Percentiles rank a stretch among this genome's conserved stretches.
Conservation (phyloP, 2,888 invertebrate species). For the Conops quadrifasciatus region DNA sequence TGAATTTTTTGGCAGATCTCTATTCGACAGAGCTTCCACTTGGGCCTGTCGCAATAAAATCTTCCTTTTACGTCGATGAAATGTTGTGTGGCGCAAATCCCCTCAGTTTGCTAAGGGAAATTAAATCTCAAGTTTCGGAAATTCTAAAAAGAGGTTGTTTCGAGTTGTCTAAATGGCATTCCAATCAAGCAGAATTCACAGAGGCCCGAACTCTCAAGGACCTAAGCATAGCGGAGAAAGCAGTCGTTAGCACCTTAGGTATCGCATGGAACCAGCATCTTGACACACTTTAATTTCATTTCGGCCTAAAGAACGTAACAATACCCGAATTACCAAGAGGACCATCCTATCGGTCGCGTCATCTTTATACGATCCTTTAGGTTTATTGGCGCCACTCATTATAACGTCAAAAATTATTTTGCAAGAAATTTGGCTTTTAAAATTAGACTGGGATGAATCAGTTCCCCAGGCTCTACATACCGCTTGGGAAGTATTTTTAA, state of each 20-base stretch:
- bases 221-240: constrained; percentile 10
- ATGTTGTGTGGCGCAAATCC: constrained; percentile 39
- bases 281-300: constrained; percentile 24
- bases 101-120: not conserved
- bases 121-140: not conserved
- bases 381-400: constrained; percentile 21
- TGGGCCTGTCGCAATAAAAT: constrained; percentile 31
- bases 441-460: constrained; percentile 28
- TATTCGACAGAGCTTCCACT: constrained; percentile 29
- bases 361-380: constrained; percentile 38
- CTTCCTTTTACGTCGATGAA: constrained; percentile 42
- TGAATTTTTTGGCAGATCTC: constrained; percentile 38
- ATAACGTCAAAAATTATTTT: constrained; percentile 21
- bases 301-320: not conserved
- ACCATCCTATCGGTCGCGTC: constrained; percentile 33
- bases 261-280: constrained; percentile 26
- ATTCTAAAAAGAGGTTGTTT: constrained; percentile 10
- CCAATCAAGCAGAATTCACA: constrained; percentile 6
- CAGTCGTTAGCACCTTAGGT: constrained; percentile 21
- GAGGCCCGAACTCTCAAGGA: constrained; percentile 10
- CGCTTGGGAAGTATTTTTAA: constrained; percentile 6
- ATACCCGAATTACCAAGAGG: constrained; percentile 11
- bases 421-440: constrained; percentile 32
- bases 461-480: constrained; percentile 6
- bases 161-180: constrained; percentile 30